These are phyloP conservation scores for Papilio polyxenes DNA, from an alignment of 1,140 invertebrate species.

Conservation along the genomic window DNA sequence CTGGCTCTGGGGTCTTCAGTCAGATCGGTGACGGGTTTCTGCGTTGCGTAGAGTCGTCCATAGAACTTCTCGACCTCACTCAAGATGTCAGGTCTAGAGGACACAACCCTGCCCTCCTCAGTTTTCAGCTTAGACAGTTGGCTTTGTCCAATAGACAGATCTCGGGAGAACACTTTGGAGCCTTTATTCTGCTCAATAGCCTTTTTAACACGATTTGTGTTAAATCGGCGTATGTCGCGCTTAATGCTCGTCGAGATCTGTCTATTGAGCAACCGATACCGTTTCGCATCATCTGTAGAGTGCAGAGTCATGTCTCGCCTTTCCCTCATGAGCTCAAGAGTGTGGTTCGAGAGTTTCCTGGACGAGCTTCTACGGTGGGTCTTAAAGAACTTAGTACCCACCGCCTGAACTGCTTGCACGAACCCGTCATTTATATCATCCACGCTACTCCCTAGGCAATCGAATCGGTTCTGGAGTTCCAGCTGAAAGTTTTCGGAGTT, in stretches of 20 bases:
- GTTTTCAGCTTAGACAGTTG: neutral
- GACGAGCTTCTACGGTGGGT: neutral
- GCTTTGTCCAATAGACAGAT: neutral
- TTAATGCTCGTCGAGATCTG: no score
- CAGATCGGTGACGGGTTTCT: neutral
- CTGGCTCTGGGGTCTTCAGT: no score
- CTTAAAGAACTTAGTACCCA: constrained; percentile 33
- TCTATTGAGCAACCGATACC: neutral
- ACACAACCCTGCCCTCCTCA: no score
- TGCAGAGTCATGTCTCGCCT: neutral
- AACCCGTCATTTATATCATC: constrained; percentile 7
- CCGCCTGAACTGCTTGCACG: constrained; percentile 26
- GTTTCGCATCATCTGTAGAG: neutral
- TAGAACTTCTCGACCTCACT: neutral
- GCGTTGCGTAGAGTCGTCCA: neutral
- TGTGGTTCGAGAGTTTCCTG: constrained; percentile 34
- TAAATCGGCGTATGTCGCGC: no score
- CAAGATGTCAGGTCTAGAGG: neutral
- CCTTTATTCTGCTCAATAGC: neutral
- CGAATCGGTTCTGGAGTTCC: constrained; percentile 29
- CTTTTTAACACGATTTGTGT: neutral
- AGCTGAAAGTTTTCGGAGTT: constrained; percentile 40
- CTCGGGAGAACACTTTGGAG: neutral
- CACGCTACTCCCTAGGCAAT: neutral
- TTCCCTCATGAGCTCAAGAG: constrained; percentile 32